Conservation (phyloP, 1,140 invertebrate genomes). For the Arctopsyche grandis region DNA sequence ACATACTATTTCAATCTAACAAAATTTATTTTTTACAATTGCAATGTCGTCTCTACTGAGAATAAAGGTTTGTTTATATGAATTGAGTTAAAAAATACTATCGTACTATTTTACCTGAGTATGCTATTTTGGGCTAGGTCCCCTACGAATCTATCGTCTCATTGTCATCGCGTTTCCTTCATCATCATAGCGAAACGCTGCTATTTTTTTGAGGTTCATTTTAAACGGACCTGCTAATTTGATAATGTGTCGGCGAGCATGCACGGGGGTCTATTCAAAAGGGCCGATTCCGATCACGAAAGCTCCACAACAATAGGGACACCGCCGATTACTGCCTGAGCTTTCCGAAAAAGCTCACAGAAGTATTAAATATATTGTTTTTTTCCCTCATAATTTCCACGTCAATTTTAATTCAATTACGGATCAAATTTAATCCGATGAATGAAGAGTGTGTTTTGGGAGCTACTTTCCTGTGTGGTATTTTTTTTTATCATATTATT, state of each 20-base stretch:
- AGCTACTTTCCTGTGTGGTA: background rate
- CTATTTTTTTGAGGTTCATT: background rate
- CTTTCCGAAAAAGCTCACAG: background rate
- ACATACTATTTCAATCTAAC: no score
- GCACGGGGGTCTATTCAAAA: slow-evolving; percentile 30
- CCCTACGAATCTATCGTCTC: background rate
- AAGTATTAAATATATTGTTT: background rate
- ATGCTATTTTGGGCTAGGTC: no score
- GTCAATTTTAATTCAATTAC: slow-evolving; percentile 16
- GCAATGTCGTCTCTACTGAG: no score
- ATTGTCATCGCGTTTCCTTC: background rate
- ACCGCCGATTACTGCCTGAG: background rate
- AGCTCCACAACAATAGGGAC: slow-evolving; percentile 17
- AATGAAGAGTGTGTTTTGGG: background rate
- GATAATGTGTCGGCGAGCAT: slow-evolving; percentile 14
- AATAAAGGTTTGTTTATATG: no score
- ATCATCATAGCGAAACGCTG: background rate
- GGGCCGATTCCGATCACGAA: slow-evolving; percentile 18
- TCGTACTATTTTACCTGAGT: no score
- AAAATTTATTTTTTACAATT: no score
- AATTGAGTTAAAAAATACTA: no score
- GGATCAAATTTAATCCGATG: background rate
- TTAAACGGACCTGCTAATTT: slow-evolving; percentile 8
- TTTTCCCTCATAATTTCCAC: background rate
- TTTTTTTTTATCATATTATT: background rate